Evolutionary conservation across 2,113 vertebrate species (phyloP).

Genomic region (Eulemur rufifrons): DNA sequence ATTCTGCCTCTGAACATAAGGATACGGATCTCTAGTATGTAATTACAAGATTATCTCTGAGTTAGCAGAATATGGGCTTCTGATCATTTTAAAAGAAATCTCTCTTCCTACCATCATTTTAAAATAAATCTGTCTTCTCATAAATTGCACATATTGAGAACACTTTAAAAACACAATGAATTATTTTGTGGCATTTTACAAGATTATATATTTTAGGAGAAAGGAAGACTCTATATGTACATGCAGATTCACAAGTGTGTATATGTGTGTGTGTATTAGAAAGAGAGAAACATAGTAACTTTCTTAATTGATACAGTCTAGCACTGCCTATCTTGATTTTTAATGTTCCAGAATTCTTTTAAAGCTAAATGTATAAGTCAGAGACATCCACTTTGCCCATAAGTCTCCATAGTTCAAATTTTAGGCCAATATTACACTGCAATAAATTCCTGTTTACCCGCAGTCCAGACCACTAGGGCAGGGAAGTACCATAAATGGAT

Average conservation of each 20-base stretch:
- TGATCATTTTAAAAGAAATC: neutral
- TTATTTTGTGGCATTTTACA: neutral
- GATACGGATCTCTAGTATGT: neutral
- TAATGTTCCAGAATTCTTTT: neutral
- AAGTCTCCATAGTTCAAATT: constrained; percentile 23
- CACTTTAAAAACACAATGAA: neutral
- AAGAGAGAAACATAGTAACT: neutral
- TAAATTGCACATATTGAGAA: constrained; percentile 14
- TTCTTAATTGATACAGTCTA: neutral
- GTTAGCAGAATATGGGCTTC: neutral
- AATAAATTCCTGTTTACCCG: constrained; percentile 47
- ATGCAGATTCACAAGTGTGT: neutral
- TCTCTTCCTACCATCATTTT: neutral
- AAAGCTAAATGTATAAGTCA: neutral
- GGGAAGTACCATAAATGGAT: neutral
- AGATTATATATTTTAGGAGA: neutral
- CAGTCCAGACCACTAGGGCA: neutral
- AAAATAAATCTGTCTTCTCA: neutral
- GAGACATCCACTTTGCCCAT: neutral
- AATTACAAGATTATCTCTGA: neutral
- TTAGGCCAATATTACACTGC: constrained; percentile 24
- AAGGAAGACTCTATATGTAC: neutral
- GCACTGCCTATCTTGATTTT: neutral
- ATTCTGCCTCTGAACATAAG: neutral
- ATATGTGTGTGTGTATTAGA: neutral